Conservation (phyloP, 2,797 vertebrate species). For the Taenioides sp. region DNA sequence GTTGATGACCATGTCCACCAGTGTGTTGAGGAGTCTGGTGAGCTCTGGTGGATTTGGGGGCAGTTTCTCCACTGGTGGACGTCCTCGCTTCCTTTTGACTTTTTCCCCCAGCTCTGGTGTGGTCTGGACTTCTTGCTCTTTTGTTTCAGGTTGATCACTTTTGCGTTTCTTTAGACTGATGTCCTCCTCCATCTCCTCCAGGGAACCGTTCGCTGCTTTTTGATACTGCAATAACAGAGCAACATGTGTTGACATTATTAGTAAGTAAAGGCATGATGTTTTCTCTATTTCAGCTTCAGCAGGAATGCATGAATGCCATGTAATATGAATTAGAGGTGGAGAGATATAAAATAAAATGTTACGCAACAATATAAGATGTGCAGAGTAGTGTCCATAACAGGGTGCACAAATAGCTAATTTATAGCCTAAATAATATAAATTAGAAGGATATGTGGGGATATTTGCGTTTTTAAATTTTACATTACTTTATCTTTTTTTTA, state of each 20-base stretch:
- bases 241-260: not conserved
- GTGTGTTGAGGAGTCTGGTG: conserved; percentile 93
- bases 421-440: too few relatives aligned
- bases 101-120: conserved; percentile 88
- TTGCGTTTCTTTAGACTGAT: conserved; percentile 93
- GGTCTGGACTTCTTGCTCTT: conserved; percentile 82
- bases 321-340: not conserved
- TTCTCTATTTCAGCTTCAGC: not conserved
- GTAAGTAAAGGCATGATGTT: not conserved
- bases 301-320: not conserved
- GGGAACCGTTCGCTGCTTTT: conserved; percentile 88
- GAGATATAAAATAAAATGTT: not conserved
- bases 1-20: conserved; percentile 97
- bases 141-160: conserved; percentile 86
- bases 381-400: too few relatives aligned
- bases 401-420: too few relatives aligned
- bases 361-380: too few relatives aligned
- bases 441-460: too few relatives aligned
- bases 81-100: conserved; percentile 93
- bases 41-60: conserved; percentile 96
- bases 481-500: too few relatives aligned
- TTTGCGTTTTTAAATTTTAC: too few relatives aligned
- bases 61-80: conserved; percentile 94
- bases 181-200: conserved; percentile 97
- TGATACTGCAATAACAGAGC: conserved; percentile 66